Evolutionary conservation across 30 jellyfish, hydroid and myxozoan genomes (phyloP), one percentile per base, ranked within the genome.

Genomic region (Mastigias papua): DNA sequence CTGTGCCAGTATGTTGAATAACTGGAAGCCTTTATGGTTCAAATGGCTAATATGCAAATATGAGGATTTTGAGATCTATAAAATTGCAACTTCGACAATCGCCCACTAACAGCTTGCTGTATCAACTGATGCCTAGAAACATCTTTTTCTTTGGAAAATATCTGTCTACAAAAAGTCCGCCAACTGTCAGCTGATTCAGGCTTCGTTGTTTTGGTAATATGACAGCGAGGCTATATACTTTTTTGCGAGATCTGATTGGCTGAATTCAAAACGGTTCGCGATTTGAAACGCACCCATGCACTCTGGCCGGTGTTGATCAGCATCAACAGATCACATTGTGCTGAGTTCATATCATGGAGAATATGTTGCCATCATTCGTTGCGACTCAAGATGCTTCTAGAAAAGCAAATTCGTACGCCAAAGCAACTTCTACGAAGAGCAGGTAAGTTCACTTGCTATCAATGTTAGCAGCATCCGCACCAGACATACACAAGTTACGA

Each of bases 361-460:
- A 28, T 30, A 37, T 79, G 90, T 42, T 66, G 73, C 90, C 90
- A 13, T 30, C 90, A 79, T 62, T 79, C 34, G 69, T 79, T 4
- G 17, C 73, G 32, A 60, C 49, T 32, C 80, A 62, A 64, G 81
- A 46, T 22, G 57, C 79, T 60, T 79, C 81, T 0, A 79, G 81
- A n/a, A 79, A 9, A 37, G 69, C 49, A 6, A 34, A 25, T 19
- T 75, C 62, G 28, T 61, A 66, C 34, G 34, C 60, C 65, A 79
- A 51, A 61, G 34, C 46, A 21, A 63, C 33, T 22, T 51, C 50
- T 9, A 35, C 37, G 37, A 79, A 60, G 54, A 48, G 60, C 33
- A 64, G 90, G 90, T 79, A 77, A 49, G 34, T 6, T 3, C 16
- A 23, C 5, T 9, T 51, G 17, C 17, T 51, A 21, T 21, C 23